Conservation (phyloP, 1,140 invertebrate species). For the Pseudoatta argentina region DNA sequence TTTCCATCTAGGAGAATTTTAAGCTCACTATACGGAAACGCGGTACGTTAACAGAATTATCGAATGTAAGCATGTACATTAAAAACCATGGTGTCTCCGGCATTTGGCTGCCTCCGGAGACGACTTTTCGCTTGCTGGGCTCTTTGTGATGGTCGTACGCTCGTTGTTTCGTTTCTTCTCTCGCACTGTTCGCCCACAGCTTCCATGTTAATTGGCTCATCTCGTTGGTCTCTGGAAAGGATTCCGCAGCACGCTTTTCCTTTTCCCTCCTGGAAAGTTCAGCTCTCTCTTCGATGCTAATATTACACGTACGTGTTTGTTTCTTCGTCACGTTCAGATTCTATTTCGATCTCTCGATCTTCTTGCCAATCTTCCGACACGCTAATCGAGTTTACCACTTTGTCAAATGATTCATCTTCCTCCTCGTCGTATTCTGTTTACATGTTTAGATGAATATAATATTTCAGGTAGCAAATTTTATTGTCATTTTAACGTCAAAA, state of each 20-base stretch:
- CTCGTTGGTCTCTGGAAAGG: neutral
- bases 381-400: neutral
- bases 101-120: constrained; percentile 46
- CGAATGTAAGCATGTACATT: constrained; percentile 70
- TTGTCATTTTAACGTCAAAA: no score
- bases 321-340: neutral
- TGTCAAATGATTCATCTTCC: neutral
- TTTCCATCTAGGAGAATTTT: constrained; percentile 30
- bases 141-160: constrained; percentile 18
- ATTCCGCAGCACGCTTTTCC: neutral
- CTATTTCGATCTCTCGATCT: neutral
- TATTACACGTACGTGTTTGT: neutral
- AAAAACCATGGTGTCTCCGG: constrained; percentile 44
- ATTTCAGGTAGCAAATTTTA: no score
- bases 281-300: neutral
- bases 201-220: constrained; percentile 60
- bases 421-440: constrained; percentile 8
- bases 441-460: neutral
- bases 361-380: neutral
- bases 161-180: constrained; percentile 25
- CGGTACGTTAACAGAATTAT: constrained; percentile 67
- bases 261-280: neutral
- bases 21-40: constrained; percentile 46
- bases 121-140: constrained; percentile 42
- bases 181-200: neutral